Conservation (phyloP, 2,797 vertebrate species). For the Oryzias sinensis region DNA sequence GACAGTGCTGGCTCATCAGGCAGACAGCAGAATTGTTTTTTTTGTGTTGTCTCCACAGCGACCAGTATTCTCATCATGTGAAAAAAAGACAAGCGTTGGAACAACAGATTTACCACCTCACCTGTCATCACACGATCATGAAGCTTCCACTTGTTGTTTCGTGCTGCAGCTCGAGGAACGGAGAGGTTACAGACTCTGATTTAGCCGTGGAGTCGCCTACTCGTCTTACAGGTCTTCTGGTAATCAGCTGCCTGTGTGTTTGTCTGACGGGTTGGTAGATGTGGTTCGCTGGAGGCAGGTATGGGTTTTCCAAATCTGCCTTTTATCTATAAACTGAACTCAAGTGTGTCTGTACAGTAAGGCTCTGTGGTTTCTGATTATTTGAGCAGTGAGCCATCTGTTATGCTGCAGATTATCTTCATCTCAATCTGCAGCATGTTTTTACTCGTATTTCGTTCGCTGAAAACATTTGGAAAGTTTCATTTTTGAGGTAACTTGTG, state of each 20-base stretch:
- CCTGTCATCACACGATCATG: slow-evolving; percentile 17
- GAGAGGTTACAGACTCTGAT: slow-evolving; percentile 4
- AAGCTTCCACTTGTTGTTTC: slow-evolving; percentile 15
- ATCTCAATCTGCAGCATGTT: no score
- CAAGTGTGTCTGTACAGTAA: neutral
- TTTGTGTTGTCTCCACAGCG: slow-evolving; percentile 25
- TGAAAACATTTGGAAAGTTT: no score
- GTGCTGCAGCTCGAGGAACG: slow-evolving; percentile 10
- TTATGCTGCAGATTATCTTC: no score
- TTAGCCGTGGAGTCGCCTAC: slow-evolving; percentile 24
- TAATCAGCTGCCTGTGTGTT: slow-evolving; percentile 3
- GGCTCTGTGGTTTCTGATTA: neutral
- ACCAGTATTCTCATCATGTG: slow-evolving; percentile 11
- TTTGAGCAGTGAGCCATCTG: neutral
- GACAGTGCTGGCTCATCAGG: slow-evolving; percentile 31
- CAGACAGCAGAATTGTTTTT: slow-evolving; percentile 13
- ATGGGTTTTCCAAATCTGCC: neutral
- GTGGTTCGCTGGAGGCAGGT: neutral
- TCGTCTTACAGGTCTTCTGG: slow-evolving; percentile 4
- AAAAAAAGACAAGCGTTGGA: slow-evolving; percentile 20
- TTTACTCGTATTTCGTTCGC: no score
- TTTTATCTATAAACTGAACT: neutral
- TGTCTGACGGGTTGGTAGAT: slow-evolving; percentile 12
- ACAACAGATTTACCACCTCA: slow-evolving; percentile 27
- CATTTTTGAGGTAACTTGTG: no score